These are phyloP conservation scores for Empis livida DNA, from an alignment of 2,888 invertebrate genomes.

Conservation along the genomic window DNA sequence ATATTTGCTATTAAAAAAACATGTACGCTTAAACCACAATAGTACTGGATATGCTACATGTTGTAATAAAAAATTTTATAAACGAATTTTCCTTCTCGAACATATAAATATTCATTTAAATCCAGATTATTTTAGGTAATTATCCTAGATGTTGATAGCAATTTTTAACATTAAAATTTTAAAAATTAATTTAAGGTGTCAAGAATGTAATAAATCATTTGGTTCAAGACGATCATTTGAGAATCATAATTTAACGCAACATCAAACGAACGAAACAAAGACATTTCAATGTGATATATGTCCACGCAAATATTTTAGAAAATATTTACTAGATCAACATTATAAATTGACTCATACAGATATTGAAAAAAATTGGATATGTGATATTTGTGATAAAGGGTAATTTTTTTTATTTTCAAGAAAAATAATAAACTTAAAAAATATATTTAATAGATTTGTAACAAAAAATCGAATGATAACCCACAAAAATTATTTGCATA, in stretches of 20 bases:
- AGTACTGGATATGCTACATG: constrained; percentile 16
- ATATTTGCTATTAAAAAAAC: constrained; percentile 14
- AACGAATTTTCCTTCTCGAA: constrained; percentile 15
- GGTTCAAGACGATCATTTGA: constrained; percentile 15
- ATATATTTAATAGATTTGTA: constrained; percentile 11
- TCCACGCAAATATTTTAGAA: constrained; percentile 28
- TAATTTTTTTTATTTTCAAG: constrained; percentile 10
- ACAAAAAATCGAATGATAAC: constrained; percentile 14
- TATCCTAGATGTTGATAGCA: too few species aligned
- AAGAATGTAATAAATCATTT: constrained; percentile 14
- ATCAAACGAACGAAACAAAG: constrained; percentile 29
- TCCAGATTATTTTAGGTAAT: constrained; percentile 19
- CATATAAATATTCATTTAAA: constrained; percentile 18
- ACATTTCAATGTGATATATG: constrained; percentile 29
- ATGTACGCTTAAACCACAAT: constrained; percentile 15
- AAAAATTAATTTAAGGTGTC: constrained; percentile 9
- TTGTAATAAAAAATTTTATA: constrained; percentile 17
- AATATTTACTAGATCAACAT: constrained; percentile 31
- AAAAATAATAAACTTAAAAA: not conserved
- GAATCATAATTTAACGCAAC: constrained; percentile 29
- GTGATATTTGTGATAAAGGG: constrained; percentile 28
- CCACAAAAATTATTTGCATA: constrained; percentile 14
- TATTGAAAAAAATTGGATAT: constrained; percentile 18
- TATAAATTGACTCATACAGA: constrained; percentile 26
- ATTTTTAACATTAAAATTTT: not conserved